Conservation (phyloP, 2,888 invertebrate genomes). For the Andrena dorsata region DNA sequence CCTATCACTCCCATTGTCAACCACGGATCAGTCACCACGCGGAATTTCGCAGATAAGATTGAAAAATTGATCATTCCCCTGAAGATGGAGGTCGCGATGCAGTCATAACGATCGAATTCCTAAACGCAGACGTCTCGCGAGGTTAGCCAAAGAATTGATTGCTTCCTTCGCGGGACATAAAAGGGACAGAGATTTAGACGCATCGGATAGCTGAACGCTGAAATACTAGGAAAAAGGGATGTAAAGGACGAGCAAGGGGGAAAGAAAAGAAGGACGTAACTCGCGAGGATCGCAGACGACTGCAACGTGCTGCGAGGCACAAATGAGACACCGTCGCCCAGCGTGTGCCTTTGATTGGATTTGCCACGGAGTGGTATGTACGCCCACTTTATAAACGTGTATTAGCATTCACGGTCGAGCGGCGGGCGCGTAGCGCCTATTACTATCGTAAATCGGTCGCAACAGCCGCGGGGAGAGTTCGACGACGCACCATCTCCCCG, state of each 20-base stretch:
- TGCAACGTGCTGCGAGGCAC: conserved; percentile 60
- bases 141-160: conserved; percentile 7
- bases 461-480: conserved; percentile 60
- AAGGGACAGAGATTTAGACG: background rate
- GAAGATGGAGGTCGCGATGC: background rate
- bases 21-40: conserved; percentile 68
- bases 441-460: conserved; percentile 76
- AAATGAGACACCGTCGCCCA: conserved; percentile 60
- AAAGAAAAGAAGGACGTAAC: conserved; percentile 3
- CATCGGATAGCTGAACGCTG: background rate
- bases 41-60: conserved; percentile 4
- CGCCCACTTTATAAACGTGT: conserved; percentile 76
- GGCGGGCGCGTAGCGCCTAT: conserved; percentile 68
- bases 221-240: background rate
- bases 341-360: conserved; percentile 81
- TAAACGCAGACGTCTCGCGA: background rate
- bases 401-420: conserved; percentile 75
- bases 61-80: background rate
- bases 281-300: conserved; percentile 53
- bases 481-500: conserved; percentile 33
- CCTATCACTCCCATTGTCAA: conserved; percentile 73
- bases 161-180: background rate
- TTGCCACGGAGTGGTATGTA: conserved; percentile 78
- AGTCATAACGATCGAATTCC: background rate
- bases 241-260: background rate